Base-by-base conservation (phyloP, 2,113 vertebrate genomes). In the Macquaria australasica region DNA sequence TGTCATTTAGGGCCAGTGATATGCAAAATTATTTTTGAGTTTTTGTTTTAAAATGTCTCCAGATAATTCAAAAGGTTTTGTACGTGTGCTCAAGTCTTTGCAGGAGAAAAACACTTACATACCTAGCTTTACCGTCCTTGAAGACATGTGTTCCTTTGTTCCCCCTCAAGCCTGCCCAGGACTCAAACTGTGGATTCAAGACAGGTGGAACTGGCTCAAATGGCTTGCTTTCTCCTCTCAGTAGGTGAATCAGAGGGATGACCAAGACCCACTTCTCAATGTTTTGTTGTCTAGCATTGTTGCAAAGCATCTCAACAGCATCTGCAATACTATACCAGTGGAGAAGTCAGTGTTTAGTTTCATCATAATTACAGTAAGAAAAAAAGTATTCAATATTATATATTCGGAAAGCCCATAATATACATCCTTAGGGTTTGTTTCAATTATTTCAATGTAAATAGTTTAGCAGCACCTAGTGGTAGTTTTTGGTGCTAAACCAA, bases 121-220 rank as follows among this genome's bases (percentile, higher is more conserved):
- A 78, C 78, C 2, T 56, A 3, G 11, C 0, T 18, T 15, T 0
- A 51, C 9, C 2, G 0, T 25, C 53, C 7, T 3, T 20, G 50
- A 23, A 8, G 34, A 6, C 2, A 9, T 45, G 5, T 59, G 16
- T 16, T 73, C 48, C n/a, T 34, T 23, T 53, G 39, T 6, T 9
- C 1, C 0, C 78, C 84, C 92, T 93, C 1, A 96, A 91, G 51
- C 91, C 92, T 0, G 79, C 94, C 96, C 95, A 97, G 0, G 1
- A 62, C 8, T 93, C 62, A 0, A 0, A 76, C 0, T 66, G 37
- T 96, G 0, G 79, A 20, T 81, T 77, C 51, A 16, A 4, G 37
- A 21, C 67, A 12, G 55, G 23, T 79, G 83, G 8, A 59, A 70
- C 45, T 23, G 75, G 31, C 41, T 83, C 71, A 79, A 74, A 88